Evolutionary conservation across 2,113 vertebrate genomes (phyloP).

Genomic region (Cynocephalus volans): DNA sequence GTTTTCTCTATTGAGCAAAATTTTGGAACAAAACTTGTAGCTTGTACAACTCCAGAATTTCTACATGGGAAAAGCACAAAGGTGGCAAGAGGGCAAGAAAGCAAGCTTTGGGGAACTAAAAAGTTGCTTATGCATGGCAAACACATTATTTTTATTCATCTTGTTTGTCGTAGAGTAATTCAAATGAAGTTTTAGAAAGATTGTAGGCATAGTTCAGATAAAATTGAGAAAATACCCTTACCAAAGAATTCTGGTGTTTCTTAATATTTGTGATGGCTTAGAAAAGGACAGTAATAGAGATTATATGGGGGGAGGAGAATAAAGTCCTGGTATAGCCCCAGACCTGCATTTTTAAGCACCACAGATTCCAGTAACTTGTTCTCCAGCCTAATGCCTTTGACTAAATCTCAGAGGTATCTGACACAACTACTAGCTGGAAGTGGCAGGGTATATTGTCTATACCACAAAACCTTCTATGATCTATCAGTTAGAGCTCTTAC

Average conservation of each 20-base stretch:
- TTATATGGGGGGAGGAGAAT: too few species aligned
- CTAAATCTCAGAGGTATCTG: background rate
- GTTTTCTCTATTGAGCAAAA: background rate
- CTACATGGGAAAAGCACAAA: background rate
- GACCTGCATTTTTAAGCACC: background rate
- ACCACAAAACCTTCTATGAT: background rate
- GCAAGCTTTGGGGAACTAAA: background rate
- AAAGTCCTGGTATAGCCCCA: background rate
- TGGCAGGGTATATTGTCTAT: background rate
- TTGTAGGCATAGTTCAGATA: background rate
- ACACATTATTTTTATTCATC: background rate
- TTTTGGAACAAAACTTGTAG: background rate
- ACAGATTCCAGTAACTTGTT: background rate
- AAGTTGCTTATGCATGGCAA: background rate
- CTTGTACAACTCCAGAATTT: background rate
- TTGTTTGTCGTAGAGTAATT: background rate
- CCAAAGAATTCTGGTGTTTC: background rate
- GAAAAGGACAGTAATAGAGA: background rate
- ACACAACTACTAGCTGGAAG: background rate
- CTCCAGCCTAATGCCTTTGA: background rate
- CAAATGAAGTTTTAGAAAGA: background rate
- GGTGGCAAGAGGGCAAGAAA: background rate
- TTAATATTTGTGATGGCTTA: background rate
- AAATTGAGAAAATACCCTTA: background rate
- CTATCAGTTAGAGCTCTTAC: background rate